These are phyloP conservation scores for Uropetala carovei DNA, from an alignment of 2,888 invertebrate genomes.

Conservation along the genomic window DNA sequence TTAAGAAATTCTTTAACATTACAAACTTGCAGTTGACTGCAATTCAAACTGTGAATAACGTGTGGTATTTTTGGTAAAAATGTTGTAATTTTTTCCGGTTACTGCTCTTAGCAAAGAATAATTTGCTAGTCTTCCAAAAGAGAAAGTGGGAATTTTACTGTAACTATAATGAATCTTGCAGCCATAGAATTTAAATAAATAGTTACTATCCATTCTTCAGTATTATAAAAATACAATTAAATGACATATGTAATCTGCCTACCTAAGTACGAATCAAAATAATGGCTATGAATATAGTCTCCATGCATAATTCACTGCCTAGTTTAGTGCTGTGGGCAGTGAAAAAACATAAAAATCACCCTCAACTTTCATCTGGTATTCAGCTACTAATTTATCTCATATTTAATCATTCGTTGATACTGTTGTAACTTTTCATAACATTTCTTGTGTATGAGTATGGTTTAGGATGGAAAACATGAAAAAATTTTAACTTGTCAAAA, in stretches of 20 bases:
- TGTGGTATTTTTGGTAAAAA: slow-evolving; percentile 29
- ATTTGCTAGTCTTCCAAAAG: slow-evolving; percentile 57
- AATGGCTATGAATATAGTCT: slow-evolving; percentile 11
- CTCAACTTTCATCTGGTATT: slow-evolving; percentile 36
- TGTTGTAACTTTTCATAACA: slow-evolving; percentile 54
- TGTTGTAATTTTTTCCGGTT: slow-evolving; percentile 16
- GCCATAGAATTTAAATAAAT: slow-evolving; percentile 44
- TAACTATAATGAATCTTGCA: slow-evolving; percentile 14
- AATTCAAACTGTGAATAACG: neutral
- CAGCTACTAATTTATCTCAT: slow-evolving; percentile 48
- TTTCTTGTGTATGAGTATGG: slow-evolving; percentile 48
- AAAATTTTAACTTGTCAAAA: slow-evolving; percentile 51
- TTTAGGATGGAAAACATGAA: slow-evolving; percentile 41
- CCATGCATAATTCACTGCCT: slow-evolving; percentile 33
- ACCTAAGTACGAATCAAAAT: neutral
- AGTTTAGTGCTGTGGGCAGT: slow-evolving; percentile 28
- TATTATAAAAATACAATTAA: slow-evolving; percentile 50
- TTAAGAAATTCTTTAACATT: neutral
- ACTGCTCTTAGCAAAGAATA: slow-evolving; percentile 8
- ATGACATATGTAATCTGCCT: slow-evolving; percentile 26
- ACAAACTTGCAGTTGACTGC: neutral
- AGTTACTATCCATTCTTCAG: slow-evolving; percentile 47
- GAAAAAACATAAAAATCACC: neutral
- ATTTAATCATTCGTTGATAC: slow-evolving; percentile 53
- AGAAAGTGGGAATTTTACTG: slow-evolving; percentile 33